Percentiles rank a stretch among this genome's conserved stretches.
These are phyloP conservation scores for Bradynema listronoti DNA, from an alignment of 1,140 invertebrate genomes.

Conservation along the genomic window DNA sequence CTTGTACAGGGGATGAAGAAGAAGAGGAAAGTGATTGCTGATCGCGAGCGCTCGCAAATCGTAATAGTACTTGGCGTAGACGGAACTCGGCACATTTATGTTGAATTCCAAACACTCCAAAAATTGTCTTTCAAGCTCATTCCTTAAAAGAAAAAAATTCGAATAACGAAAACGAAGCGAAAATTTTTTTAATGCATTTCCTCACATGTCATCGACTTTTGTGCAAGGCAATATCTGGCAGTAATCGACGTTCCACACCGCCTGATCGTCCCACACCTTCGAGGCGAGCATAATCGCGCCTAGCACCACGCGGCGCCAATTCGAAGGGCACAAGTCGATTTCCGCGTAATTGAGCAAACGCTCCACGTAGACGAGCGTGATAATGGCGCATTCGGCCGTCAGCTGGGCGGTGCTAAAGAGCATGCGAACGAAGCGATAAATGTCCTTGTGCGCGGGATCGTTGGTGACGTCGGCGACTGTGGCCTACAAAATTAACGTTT, in stretches of 20 bases:
- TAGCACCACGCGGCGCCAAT: constrained; percentile 92
- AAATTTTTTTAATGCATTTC: no score
- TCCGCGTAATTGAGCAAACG: constrained; percentile 90
- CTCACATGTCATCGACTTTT: constrained; percentile 98
- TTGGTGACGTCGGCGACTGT: constrained; percentile 29
- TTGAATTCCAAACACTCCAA: constrained; percentile 98
- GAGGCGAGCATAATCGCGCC: constrained; percentile 93
- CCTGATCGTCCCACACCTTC: constrained; percentile 99
- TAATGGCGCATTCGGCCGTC: constrained; percentile 99
- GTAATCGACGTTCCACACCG: constrained; percentile 99
- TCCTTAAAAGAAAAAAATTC: constrained; percentile 60
- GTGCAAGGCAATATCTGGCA: constrained; percentile 99
- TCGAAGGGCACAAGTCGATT: constrained; percentile 89
- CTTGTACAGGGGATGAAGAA: constrained; percentile 83
- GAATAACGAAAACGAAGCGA: background rate
- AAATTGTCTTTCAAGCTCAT: constrained; percentile 94
- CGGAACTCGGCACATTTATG: constrained; percentile 97
- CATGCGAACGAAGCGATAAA: constrained; percentile 95
- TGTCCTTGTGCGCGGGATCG: constrained; percentile 61
- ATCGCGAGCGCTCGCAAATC: constrained; percentile 91
- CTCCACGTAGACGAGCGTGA: constrained; percentile 77
- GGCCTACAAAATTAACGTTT: no score
- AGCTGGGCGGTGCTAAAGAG: constrained; percentile 96
- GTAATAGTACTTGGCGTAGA: constrained; percentile 99
- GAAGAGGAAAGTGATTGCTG: constrained; percentile 90